Evolutionary conservation across 2,888 invertebrate genomes (phyloP).

Genomic region (Ophion costatus): DNA sequence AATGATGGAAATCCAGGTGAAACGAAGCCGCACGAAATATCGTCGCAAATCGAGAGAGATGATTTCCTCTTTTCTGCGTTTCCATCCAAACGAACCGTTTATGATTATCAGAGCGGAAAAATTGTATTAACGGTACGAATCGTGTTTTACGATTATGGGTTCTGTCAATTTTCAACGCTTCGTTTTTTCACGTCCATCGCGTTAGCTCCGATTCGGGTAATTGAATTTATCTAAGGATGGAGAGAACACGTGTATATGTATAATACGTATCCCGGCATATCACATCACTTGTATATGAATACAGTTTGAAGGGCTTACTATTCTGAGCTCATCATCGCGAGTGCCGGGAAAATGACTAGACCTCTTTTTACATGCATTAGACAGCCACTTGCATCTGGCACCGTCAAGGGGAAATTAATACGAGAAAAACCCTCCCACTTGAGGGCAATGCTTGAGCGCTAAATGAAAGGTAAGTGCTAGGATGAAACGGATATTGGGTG

Average conservation of each 20-base stretch:
- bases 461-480: background rate
- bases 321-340: constrained; percentile 21
- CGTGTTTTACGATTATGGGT: background rate
- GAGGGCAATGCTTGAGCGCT: background rate
- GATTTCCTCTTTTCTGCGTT: background rate
- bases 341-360: constrained; percentile 45
- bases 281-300: background rate
- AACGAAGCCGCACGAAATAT: too few relatives aligned
- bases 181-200: background rate
- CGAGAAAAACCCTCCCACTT: background rate
- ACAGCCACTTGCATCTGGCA: constrained; percentile 14
- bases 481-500: background rate
- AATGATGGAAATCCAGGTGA: too few relatives aligned
- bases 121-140: constrained; percentile 6
- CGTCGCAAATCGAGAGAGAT: background rate
- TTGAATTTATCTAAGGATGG: constrained; percentile 28
- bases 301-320: constrained; percentile 24
- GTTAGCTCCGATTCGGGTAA: constrained; percentile 38
- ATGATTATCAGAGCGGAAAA: constrained; percentile 41
- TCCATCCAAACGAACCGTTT: constrained; percentile 18
- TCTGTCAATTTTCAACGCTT: background rate
- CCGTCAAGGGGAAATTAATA: constrained; percentile 7
- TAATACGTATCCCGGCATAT: background rate
- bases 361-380: constrained; percentile 7
- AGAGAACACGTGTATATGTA: background rate